Conservation (phyloP, 2,888 invertebrate genomes). For the Ornithoptera priamus region DNA sequence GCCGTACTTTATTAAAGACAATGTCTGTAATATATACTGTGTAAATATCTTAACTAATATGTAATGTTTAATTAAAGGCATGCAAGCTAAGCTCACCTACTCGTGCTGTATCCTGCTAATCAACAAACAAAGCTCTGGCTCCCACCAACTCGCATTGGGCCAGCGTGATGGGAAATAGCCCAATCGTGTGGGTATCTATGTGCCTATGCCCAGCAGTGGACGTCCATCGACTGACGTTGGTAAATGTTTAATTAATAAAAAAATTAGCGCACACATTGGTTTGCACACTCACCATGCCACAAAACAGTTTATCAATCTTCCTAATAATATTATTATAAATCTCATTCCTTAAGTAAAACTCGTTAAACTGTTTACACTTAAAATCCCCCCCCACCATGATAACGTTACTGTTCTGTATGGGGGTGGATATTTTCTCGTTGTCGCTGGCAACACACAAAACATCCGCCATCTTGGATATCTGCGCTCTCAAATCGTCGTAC, state of each 20-base stretch:
- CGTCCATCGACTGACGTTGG: background rate
- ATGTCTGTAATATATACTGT: too few relatives aligned
- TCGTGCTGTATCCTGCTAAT: too few relatives aligned
- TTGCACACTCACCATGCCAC: slow-evolving; percentile 66
- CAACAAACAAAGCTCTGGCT: too few relatives aligned
- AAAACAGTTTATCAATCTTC: slow-evolving; percentile 70
- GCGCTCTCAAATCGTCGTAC: slow-evolving; percentile 59
- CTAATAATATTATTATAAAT: slow-evolving; percentile 69
- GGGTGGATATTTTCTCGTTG: slow-evolving; percentile 46
- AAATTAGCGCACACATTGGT: background rate
- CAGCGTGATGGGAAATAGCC: too few relatives aligned
- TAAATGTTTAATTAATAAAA: background rate
- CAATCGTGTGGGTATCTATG: too few relatives aligned
- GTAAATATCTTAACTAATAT: too few relatives aligned
- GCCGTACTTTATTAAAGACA: too few relatives aligned
- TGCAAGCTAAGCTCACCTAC: too few relatives aligned
- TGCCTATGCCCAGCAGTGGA: too few relatives aligned
- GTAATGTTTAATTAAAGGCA: too few relatives aligned
- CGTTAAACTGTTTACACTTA: slow-evolving; percentile 56
- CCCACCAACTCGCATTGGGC: too few relatives aligned
- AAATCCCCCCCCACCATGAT: slow-evolving; percentile 61
- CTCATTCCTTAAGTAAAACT: slow-evolving; percentile 59
- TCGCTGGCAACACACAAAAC: slow-evolving; percentile 49
- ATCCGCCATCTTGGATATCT: slow-evolving; percentile 54
- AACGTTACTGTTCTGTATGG: slow-evolving; percentile 63